These are phyloP conservation scores for Piezodorus guildinii DNA, from an alignment of 1,140 invertebrate species.

Conservation along the genomic window DNA sequence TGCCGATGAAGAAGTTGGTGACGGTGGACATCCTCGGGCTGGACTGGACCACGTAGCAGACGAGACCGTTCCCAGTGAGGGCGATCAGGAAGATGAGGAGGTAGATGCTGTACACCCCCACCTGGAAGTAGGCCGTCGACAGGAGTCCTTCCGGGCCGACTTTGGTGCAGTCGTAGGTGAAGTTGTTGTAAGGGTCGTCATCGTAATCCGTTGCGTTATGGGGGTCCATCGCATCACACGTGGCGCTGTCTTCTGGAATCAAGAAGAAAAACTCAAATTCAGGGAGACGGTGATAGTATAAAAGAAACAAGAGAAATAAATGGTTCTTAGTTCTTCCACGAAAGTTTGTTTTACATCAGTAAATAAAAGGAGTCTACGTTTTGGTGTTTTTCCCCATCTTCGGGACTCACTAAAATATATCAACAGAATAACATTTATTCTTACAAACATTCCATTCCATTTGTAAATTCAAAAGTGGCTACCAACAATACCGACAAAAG, in stretches of 20 bases:
- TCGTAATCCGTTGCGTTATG: neutral
- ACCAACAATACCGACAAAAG: too few relatives aligned
- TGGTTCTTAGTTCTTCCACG: too few relatives aligned
- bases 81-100: slow-evolving; percentile 59
- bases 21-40: slow-evolving; percentile 73
- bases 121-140: slow-evolving; percentile 18
- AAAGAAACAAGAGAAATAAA: too few relatives aligned
- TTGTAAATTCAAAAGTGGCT: too few relatives aligned
- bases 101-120: slow-evolving; percentile 55
- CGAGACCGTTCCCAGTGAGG: slow-evolving; percentile 63
- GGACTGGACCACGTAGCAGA: slow-evolving; percentile 67
- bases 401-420: too few relatives aligned
- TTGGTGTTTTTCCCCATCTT: too few relatives aligned
- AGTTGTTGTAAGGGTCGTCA: neutral
- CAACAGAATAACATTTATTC: too few relatives aligned
- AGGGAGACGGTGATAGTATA: too few relatives aligned
- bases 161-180: slow-evolving; percentile 13
- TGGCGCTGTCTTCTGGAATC: neutral
- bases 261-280: too few relatives aligned
- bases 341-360: too few relatives aligned
- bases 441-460: too few relatives aligned
- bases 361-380: too few relatives aligned
- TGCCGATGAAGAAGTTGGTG: slow-evolving; percentile 78
- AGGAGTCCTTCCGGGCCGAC: slow-evolving; percentile 20
- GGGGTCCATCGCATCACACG: neutral